Evolutionary conservation across 1,140 invertebrate species (phyloP).

Genomic region (Macrobrachium rosenbergii): DNA sequence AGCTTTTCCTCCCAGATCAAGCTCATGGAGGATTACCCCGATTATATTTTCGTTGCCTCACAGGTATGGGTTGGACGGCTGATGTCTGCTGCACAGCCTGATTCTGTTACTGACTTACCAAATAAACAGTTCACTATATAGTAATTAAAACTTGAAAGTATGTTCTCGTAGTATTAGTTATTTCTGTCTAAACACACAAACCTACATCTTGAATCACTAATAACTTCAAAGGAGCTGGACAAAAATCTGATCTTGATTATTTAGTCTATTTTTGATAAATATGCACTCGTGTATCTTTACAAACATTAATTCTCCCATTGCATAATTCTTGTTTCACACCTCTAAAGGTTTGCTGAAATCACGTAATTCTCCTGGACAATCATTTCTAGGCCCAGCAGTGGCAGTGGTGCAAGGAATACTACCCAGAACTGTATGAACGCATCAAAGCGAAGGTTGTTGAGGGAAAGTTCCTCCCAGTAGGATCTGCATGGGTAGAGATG

Average conservation of each 20-base stretch:
- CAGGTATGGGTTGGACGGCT: conserved; percentile 69
- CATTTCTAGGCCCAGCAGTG: conserved; percentile 73
- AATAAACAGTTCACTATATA: no score
- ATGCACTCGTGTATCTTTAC: background rate
- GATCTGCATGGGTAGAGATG: conserved; percentile 75
- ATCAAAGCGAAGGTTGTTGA: conserved; percentile 58
- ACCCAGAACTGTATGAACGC: conserved; percentile 71
- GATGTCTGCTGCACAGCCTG: no score
- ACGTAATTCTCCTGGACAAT: background rate
- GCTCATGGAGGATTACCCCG: conserved; percentile 74
- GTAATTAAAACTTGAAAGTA: background rate
- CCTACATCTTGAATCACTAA: no score
- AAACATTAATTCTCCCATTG: background rate
- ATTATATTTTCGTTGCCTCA: conserved; percentile 74
- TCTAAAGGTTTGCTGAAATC: no score
- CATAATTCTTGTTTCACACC: no score
- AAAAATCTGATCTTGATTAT: no score
- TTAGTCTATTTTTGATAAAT: no score
- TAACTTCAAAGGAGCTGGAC: background rate
- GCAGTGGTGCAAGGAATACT: conserved; percentile 74
- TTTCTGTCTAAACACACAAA: background rate
- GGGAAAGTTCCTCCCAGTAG: conserved; percentile 51
- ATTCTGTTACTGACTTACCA: no score
- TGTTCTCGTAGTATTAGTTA: background rate
- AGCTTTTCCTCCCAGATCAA: conserved; percentile 72